Conservation (phyloP, 2,113 vertebrate genomes). For the Rhea americana region DNA sequence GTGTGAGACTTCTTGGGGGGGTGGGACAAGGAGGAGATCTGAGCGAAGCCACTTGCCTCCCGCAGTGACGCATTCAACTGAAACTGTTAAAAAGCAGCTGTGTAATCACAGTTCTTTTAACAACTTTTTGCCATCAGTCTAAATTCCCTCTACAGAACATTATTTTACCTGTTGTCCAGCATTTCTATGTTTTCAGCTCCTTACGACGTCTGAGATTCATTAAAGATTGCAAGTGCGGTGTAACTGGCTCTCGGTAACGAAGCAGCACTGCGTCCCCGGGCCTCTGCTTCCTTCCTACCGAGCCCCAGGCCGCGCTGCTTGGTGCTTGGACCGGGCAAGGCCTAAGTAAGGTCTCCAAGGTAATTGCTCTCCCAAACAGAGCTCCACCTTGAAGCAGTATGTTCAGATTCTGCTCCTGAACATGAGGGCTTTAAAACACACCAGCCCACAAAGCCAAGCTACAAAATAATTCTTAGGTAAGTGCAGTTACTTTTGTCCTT, state of each 20-base stretch:
- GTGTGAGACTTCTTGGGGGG: no score
- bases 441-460: not conserved
- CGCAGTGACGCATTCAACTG: not conserved
- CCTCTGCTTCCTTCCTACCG: not conserved
- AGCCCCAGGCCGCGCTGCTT: not conserved
- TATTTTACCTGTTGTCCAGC: not conserved
- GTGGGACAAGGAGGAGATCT: no score
- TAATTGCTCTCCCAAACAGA: not conserved
- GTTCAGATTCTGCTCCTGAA: not conserved
- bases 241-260: not conserved
- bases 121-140: not conserved
- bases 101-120: constrained; percentile 41
- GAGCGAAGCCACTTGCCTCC: constrained; percentile 35
- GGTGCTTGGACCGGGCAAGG: not conserved
- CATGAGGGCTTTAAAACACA: not conserved
- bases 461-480: not conserved
- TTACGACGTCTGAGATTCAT: not conserved
- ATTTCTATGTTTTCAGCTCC: not conserved
- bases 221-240: not conserved
- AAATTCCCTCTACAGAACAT: not conserved
- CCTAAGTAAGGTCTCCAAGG: not conserved
- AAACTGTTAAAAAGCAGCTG: constrained; percentile 30
- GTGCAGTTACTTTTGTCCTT: not conserved
- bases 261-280: not conserved
- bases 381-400: not conserved